Evolutionary conservation across 2,113 vertebrate species (phyloP), one percentile per base, ranked within the genome.

Genomic region (Osmerus eperlanus): DNA sequence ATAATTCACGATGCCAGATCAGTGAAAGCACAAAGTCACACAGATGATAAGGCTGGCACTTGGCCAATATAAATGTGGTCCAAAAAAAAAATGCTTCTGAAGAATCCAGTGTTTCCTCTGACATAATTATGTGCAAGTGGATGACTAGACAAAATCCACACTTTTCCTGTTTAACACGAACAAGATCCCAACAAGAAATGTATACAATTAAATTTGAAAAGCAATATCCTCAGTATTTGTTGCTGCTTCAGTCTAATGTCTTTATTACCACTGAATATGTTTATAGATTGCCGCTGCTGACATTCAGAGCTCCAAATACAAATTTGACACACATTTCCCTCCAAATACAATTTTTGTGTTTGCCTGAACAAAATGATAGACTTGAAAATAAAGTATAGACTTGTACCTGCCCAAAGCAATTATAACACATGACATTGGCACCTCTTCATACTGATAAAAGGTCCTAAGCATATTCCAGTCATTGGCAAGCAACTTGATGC

Each of bases 1-100:
- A 86, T 86, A 65, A 67, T 84, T 75, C 82, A 59, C 60, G 73
- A 62, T 70, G 65, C 54, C 70, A 28, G 19, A 68, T 77, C 65
- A 75, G 74, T 81, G 68, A 77, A 63, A 79, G 59, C 68, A 71
- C 60, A 83, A 41, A 21, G 19, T 80, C 72, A 68, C 19, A 59
- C 23, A 72, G 76, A 71, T 68, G 59, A 78, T 60, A 76, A 72
- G 41, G 61, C 70, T 65, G 76, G 9, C 55, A 78, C 77, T 88
- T 89, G 84, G 85, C 78, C 85, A 72, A 72, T 29, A 67, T 23
- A 51, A 0, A 72, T 70, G 12, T 54, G 29, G 5, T 75, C 55
- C 2, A 29, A 13, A 52, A 28, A 8, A 61, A 32, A 61, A 52
- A 67, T 68, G 19, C 14, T 47, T 28, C 3, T 59, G 23, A 1